These are phyloP conservation scores for Stegostoma tigrinum DNA, from an alignment of 2,113 vertebrate species.

Conservation along the genomic window DNA sequence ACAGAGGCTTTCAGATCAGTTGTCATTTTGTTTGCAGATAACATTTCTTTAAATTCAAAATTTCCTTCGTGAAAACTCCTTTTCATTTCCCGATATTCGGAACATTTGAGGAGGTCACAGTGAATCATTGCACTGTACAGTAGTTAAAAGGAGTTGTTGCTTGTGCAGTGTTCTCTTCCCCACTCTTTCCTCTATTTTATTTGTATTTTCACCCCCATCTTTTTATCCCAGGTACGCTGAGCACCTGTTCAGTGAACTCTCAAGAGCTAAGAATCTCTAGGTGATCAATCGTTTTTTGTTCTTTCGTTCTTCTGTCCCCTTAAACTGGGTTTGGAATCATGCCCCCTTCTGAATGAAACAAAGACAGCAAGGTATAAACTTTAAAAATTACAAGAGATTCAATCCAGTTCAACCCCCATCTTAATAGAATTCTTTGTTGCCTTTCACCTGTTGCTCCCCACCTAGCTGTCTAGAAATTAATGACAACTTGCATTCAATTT, in stretches of 20 bases:
- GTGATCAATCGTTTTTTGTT: slow-evolving; percentile 41
- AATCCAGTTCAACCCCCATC: neutral
- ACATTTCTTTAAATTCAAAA: neutral
- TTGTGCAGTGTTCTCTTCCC: neutral
- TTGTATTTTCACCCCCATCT: slow-evolving; percentile 6
- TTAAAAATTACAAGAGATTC: neutral
- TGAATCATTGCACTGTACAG: neutral
- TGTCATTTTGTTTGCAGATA: neutral
- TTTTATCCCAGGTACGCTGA: slow-evolving; percentile 34
- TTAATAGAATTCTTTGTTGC: too few species aligned
- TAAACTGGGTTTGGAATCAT: slow-evolving; percentile 35
- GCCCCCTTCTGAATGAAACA: slow-evolving; percentile 39
- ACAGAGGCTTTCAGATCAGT: neutral
- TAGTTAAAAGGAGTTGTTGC: neutral
- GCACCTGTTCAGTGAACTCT: slow-evolving; percentile 35
- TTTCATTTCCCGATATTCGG: neutral
- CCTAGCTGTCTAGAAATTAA: neutral
- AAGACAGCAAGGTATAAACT: neutral
- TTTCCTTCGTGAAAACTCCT: neutral
- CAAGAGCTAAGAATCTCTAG: slow-evolving; percentile 46
- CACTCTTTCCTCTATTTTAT: neutral
- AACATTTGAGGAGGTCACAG: neutral
- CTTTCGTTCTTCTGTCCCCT: slow-evolving; percentile 18
- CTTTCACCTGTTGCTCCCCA: neutral
- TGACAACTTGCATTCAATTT: neutral